Base-by-base conservation (phyloP, 2,797 vertebrate genomes). In the Phylloscopus collybita region DNA sequence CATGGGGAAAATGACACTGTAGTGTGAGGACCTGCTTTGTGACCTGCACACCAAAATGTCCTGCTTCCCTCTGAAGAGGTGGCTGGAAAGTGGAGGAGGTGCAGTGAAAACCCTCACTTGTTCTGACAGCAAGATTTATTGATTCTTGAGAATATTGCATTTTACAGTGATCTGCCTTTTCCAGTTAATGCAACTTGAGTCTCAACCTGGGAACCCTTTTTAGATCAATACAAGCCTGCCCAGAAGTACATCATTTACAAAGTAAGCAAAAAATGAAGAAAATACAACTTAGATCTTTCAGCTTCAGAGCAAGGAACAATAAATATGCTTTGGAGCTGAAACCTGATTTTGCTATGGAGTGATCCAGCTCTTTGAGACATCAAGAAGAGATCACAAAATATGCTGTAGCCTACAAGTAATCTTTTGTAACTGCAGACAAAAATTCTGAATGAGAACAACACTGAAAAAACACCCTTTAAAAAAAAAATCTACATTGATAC, bases 151-250 rank as follows among this genome's bases (percentile, higher is more conserved):
- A 93, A 67, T 57, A 93, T 82, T 86, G 51, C n/a, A 23, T 83
- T 88, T 95, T 92, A 73, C 57, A 72, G 70, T 70, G n/a, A 86
- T 80, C 57, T 93, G 47, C 91, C 72, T 94, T 91, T 92, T 95
- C 21, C 87, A 90, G 85, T 61, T 75, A 95, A 96, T 95, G 81
- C 44, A 95, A 94, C 86, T 92, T 95, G 88, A 93, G 96, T 94
- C 69, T 89, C 92, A 96, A 95, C 45, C 50, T 90, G 73, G 64
- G 90, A 95, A 96, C 76, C 19, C 21, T 95, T 92, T 93, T 76
- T 83, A 94, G 93, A 95, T 97, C 94, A 85, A 51, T 93, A 92
- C 47, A 67, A 92, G 47, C 71, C 53, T 95, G 44, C 78, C 45
- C 75, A 82, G 83, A 94, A 96, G 29, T 56, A 87, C 13, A 74